phyloP scores from a whole-genome alignment of 2,888 invertebrate genomes.

The Leptopilina syphax region DNA sequence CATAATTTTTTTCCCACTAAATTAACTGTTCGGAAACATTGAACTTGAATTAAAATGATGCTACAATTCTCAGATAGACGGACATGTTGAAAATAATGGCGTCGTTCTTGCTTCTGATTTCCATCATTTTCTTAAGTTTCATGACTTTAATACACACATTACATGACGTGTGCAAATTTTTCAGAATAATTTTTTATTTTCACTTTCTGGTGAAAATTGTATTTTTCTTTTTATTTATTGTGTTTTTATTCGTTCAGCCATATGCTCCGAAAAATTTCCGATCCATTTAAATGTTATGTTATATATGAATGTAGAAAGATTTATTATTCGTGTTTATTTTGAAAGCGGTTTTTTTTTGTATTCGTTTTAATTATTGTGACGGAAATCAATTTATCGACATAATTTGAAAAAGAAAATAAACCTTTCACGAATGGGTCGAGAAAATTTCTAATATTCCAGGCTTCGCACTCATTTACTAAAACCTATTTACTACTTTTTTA shows the following conservation, averaged over 20 bases:
- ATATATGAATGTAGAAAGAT: background rate
- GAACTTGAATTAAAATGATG: constrained; percentile 21
- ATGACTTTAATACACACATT: background rate
- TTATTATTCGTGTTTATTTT: too few species aligned
- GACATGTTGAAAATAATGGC: constrained; percentile 41
- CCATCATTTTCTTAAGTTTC: constrained; percentile 4
- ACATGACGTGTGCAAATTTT: background rate
- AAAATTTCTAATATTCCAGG: too few species aligned
- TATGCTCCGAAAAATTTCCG: constrained; percentile 2
- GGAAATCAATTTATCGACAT: too few species aligned
- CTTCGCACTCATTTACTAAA: too few species aligned
- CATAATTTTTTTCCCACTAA: background rate
- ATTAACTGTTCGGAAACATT: background rate
- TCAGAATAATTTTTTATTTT: background rate
- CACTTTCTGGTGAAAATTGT: background rate
- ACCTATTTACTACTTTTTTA: too few species aligned
- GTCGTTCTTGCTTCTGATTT: constrained; percentile 29
- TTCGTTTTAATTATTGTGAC: too few species aligned
- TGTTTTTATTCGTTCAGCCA: background rate
- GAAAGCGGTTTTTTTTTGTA: too few species aligned
- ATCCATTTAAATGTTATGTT: constrained; percentile 6
- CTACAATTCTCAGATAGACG: constrained; percentile 18
- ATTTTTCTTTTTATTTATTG: background rate
- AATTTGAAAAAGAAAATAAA: too few species aligned
- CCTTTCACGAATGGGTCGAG: too few species aligned